phyloP scores from a whole-genome alignment of 2,113 vertebrate genomes.

The Cottus gobio region DNA sequence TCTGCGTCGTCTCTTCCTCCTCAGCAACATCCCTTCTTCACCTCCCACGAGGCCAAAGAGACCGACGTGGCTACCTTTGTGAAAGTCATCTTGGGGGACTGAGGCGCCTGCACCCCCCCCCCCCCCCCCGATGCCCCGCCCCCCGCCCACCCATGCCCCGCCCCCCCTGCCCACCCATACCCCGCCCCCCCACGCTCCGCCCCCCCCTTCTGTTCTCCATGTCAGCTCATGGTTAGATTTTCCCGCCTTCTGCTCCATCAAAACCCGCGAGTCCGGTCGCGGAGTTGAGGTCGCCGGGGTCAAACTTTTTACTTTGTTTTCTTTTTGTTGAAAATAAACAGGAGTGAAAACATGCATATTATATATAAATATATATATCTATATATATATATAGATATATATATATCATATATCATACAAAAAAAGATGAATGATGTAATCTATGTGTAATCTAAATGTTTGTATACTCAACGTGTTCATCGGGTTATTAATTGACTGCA shows the following conservation, averaged over 20 bases:
- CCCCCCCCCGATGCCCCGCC: constrained; percentile 25
- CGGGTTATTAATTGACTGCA: constrained; percentile 71
- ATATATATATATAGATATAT: constrained; percentile 39
- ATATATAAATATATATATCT: constrained; percentile 16
- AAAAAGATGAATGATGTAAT: constrained; percentile 69
- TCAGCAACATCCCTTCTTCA: constrained; percentile 97
- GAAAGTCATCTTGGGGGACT: constrained; percentile 93
- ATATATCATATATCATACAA: neutral
- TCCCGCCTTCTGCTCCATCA: constrained; percentile 17
- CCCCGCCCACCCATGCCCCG: neutral
- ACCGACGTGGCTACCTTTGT: constrained; percentile 98
- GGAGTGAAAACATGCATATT: constrained; percentile 18
- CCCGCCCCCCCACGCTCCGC: neutral
- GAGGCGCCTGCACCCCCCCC: constrained; percentile 69
- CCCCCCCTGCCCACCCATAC: constrained; percentile 28
- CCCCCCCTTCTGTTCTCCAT: no score
- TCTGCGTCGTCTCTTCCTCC: neutral
- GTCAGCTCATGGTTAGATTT: neutral
- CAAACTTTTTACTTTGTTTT: constrained; percentile 13
- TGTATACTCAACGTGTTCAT: constrained; percentile 75
- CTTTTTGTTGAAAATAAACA: constrained; percentile 13
- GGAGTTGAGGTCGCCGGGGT: constrained; percentile 5
- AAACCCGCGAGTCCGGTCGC: no score
- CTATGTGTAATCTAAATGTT: constrained; percentile 79
- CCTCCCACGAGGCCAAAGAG: constrained; percentile 94